Evolutionary conservation across 2,797 vertebrate species (phyloP).

Genomic region (Lateolabrax maculatus): DNA sequence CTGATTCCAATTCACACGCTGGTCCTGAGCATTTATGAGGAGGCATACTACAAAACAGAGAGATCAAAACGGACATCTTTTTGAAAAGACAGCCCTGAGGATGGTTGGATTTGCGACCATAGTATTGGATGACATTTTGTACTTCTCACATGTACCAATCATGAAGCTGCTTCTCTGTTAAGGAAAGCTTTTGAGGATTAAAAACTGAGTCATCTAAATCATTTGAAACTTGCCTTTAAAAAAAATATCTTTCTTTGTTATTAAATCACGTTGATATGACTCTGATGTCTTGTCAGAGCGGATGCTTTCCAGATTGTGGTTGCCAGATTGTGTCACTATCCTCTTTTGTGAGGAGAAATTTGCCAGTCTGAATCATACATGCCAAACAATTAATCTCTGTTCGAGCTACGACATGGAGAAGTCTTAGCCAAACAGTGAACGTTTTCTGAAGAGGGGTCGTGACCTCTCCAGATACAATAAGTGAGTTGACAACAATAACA

Average conservation of each 20-base stretch:
- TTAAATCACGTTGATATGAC: conserved; percentile 55
- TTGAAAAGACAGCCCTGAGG: conserved; percentile 49
- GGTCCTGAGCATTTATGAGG: conserved; percentile 34
- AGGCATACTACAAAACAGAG: conserved; percentile 40
- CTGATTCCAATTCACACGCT: conserved; percentile 60
- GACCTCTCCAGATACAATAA: conserved; percentile 78
- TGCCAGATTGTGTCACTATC: conserved; percentile 74
- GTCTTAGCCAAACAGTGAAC: conserved; percentile 61
- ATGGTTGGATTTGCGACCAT: conserved; percentile 45
- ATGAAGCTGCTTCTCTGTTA: conserved; percentile 18
- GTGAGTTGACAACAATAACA: conserved; percentile 70
- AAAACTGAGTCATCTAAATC: conserved; percentile 60
- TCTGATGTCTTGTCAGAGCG: conserved; percentile 65
- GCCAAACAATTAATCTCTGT: conserved; percentile 71
- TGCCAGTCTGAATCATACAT: conserved; percentile 64
- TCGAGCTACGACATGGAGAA: conserved; percentile 57
- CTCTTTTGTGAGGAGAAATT: conserved; percentile 65
- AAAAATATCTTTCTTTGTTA: conserved; percentile 36
- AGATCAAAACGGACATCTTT: conserved; percentile 56
- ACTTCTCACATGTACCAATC: conserved; percentile 26
- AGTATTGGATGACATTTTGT: conserved; percentile 53
- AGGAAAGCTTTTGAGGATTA: conserved; percentile 60
- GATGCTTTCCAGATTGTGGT: conserved; percentile 59
- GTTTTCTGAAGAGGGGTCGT: conserved; percentile 73
- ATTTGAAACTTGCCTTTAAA: conserved; percentile 49